Conservation (phyloP, 2,113 vertebrate species). For the Calonectris borealis region DNA sequence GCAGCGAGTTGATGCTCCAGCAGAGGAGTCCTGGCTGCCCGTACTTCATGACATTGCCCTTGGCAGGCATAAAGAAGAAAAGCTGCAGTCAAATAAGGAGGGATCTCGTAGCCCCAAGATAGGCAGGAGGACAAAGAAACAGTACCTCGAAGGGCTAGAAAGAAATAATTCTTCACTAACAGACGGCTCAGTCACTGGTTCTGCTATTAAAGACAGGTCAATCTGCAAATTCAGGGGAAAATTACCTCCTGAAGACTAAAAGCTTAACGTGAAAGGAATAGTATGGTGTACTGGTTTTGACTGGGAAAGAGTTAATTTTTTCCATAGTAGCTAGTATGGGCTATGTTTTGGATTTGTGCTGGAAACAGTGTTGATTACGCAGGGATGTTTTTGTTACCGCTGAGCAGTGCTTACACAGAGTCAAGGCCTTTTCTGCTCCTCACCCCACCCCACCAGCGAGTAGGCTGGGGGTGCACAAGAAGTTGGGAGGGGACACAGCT, state of each 20-base stretch:
- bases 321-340: no score
- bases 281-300: no score
- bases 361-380: no score
- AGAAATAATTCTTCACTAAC: not conserved
- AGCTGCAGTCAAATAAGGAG: not conserved
- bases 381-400: no score
- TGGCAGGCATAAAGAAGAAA: not conserved
- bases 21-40: not conserved
- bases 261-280: not conserved
- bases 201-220: not conserved
- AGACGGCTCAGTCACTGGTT: not conserved
- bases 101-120: not conserved
- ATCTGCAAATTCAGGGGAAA: not conserved
- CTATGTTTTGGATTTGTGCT: no score
- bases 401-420: no score
- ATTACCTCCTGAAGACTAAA: not conserved
- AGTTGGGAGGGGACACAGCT: no score
- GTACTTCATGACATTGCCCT: not conserved
- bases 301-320: no score
- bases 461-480: no score
- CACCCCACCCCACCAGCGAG: no score
- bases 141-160: not conserved
- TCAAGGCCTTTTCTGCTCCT: no score
- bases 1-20: not conserved
- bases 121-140: not conserved